Base-by-base conservation (phyloP, 2,797 vertebrate genomes). In the Clarias pachynema region DNA sequence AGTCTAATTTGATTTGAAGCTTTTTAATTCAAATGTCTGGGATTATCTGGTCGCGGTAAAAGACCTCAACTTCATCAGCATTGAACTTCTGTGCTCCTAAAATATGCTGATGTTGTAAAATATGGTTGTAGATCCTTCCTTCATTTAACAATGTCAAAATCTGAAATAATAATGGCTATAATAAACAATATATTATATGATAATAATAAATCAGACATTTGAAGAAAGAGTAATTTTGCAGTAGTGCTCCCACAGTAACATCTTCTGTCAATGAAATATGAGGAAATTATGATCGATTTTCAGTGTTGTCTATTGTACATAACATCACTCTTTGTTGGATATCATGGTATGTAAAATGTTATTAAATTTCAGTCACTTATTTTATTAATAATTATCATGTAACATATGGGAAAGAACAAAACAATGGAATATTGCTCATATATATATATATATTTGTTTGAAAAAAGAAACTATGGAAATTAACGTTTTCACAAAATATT, bases 111-210 rank as follows among this genome's bases (percentile, higher is more conserved):
- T 29, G n/a, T 20, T 56, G 7, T 75, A 75, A 75, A 75, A 29
- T 56, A 56, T 18, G 72, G 16, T 53, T 56, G 5, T 53, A 29
- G 44, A 7, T 56, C 9, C 29, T 75, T 26, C 49, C 16, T 29
- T 40, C 10, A 44, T 72, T 22, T 24, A 72, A 44, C 37, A 70
- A 44, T 44, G 69, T 72, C 34, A 70, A 70, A 70, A 73, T 73
- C 22, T 7, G 44, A 8, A 26, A 14, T 5, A 18, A 26, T 73
- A 24, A 49, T 34, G 26, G 26, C 53, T 31, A 57, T 20, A 22
- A 57, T 2, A 8, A 44, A 44, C 40, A 44, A 44, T 44, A 8
- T 44, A 8, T 44, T 44, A 57, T 3, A 16, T 75, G 4, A 34
- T 77, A 9, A 57, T 53, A 18, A 29, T 29, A 56, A n/a, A 74